phyloP scores from a whole-genome alignment of 2,888 invertebrate species.

The Lithophane leautieri region DNA sequence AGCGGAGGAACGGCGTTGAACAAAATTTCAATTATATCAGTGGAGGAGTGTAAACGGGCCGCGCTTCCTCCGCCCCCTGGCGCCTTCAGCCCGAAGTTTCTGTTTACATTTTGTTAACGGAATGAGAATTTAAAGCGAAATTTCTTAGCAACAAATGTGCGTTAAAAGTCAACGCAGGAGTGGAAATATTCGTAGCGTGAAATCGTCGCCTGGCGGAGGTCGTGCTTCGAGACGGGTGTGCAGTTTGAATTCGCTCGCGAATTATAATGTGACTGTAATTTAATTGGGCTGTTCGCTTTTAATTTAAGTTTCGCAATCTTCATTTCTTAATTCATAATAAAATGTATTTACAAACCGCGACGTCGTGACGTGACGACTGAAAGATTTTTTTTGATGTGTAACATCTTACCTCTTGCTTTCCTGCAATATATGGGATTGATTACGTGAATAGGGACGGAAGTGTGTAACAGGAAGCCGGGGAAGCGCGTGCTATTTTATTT shows the following conservation, averaged over 20 bases:
- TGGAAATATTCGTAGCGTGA: constrained; percentile 76
- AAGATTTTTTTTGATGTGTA: neutral
- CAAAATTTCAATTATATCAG: constrained; percentile 87
- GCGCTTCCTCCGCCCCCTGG: constrained; percentile 71
- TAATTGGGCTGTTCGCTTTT: constrained; percentile 42
- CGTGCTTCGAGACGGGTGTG: constrained; percentile 52
- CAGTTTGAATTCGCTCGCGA: constrained; percentile 46
- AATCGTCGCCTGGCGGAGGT: constrained; percentile 70
- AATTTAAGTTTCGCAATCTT: constrained; percentile 25
- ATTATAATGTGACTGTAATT: constrained; percentile 52
- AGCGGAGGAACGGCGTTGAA: constrained; percentile 77
- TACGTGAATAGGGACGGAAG: too few species aligned
- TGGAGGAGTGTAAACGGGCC: constrained; percentile 73
- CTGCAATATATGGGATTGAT: too few species aligned
- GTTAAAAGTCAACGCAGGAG: constrained; percentile 77
- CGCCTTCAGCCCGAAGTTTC: constrained; percentile 78
- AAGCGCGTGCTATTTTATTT: too few species aligned
- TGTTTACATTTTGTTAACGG: constrained; percentile 88
- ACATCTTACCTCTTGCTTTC: too few species aligned
- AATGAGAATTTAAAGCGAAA: constrained; percentile 87
- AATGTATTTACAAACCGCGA: constrained; percentile 10
- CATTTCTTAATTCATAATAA: constrained; percentile 24
- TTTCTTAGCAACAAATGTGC: constrained; percentile 85
- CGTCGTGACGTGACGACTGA: neutral
- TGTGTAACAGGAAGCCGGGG: too few species aligned